These are phyloP conservation scores for Meiosimyza platycephala DNA, from an alignment of 2,888 invertebrate genomes.

Conservation along the genomic window DNA sequence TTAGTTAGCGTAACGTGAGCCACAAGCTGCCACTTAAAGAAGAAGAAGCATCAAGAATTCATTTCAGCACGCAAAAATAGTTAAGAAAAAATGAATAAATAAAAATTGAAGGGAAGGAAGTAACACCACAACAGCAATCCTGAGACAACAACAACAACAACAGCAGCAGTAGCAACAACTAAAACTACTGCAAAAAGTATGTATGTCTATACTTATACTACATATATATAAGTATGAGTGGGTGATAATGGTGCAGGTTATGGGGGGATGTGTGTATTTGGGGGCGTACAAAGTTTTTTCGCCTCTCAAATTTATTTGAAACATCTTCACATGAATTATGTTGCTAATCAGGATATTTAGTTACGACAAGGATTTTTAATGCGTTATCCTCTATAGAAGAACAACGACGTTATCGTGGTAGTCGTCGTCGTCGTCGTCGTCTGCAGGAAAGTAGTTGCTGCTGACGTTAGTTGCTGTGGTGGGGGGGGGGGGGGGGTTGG, in stretches of 20 bases:
- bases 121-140: neutral
- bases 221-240: neutral
- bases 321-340: slow-evolving; percentile 42
- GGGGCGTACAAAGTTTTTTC: slow-evolving; percentile 34
- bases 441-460: neutral
- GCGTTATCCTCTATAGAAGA: slow-evolving; percentile 3
- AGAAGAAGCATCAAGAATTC: slow-evolving; percentile 4
- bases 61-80: slow-evolving; percentile 8
- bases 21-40: neutral
- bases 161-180: neutral
- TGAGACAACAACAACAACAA: no score
- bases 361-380: slow-evolving; percentile 46
- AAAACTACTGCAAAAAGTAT: neutral
- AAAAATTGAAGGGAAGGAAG: slow-evolving; percentile 16
- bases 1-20: slow-evolving; percentile 14
- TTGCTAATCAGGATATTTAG: slow-evolving; percentile 48
- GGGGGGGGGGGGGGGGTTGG: neutral
- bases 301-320: slow-evolving; percentile 40
- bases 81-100: neutral
- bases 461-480: neutral
- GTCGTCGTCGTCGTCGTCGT: slow-evolving; percentile 8
- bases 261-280: neutral
- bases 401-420: neutral
- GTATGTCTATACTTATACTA: neutral
- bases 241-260: neutral